A percentile compares a stretch with the other conserved stretches of the same genome.
These are phyloP conservation scores for Diuraphis noxia DNA, from an alignment of 1,140 invertebrate genomes.

Conservation along the genomic window DNA sequence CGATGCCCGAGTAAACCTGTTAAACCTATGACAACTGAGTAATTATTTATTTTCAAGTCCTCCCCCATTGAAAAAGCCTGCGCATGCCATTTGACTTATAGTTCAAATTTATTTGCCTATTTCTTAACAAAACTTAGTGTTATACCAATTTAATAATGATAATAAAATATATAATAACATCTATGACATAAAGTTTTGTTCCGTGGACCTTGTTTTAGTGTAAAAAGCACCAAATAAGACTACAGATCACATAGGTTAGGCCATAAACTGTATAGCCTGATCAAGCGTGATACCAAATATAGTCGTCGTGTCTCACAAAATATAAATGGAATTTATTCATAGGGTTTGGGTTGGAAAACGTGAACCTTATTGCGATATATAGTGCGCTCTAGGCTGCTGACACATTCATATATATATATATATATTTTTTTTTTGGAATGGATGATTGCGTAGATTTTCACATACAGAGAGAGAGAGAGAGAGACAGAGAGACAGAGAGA, in stretches of 20 bases:
- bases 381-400: not conserved
- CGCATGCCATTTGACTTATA: too few species aligned
- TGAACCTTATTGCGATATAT: not conserved
- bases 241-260: not conserved
- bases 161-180: not conserved
- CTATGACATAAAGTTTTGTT: not conserved
- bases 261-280: not conserved
- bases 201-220: not conserved
- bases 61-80: too few species aligned
- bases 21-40: too few species aligned
- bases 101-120: too few species aligned
- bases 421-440: not conserved
- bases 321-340: not conserved
- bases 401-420: not conserved
- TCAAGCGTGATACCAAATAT: not conserved
- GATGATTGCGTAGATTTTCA: too few species aligned
- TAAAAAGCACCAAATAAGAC: not conserved
- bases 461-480: not conserved
- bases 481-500: not conserved
- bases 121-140: not conserved
- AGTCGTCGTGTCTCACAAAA: not conserved
- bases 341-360: not conserved
- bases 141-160: too few species aligned
- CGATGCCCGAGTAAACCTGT: too few species aligned
- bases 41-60: too few species aligned